Base-by-base conservation (phyloP, 2,113 vertebrate genomes). In the Ascaphus truei region DNA sequence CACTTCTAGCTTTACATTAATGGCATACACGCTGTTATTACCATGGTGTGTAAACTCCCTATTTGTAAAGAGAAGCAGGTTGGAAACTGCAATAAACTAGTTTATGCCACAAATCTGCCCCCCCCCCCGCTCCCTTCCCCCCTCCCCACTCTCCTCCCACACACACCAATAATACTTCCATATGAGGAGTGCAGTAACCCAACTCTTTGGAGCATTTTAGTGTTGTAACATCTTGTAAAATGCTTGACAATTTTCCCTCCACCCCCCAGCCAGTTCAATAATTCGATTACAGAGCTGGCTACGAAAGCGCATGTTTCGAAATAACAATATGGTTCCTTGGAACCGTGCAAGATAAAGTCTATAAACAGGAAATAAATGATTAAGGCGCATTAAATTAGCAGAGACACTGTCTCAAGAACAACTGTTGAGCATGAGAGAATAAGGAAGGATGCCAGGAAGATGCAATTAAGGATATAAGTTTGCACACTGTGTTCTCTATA, bases 291-390 rank as follows among this genome's bases (percentile, higher is more conserved):
- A 41, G 33, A 18, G 45, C 33, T 71, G 67, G 56, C 57, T 52
- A 23, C 1, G 45, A 4, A 26, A 4, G 23, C 33, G 26, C 56
- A 43, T 30, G 41, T 61, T 71, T 37, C 31, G 7, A 52, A 51
- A 71, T 69, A 50, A 69, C n/a, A 60, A 52, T 52, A 30, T 52
- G n/a, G 16, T 20, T 37, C 57, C 25, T 41, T 52, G 56, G 56
- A 61, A 11, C n/a, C 10, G 3, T 22, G 33, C n/a, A 18, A 51
- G 41, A 47, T 71, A 71, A 71, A 71, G 18, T 18, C 15, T 25
- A 52, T 31, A 60, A 61, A 61, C 67, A 71, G 67, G 67, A 71
- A 61, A 52, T 61, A 61, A 52, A 71, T 52, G 18, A 60, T 61
- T 71, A 31, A 50, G 56, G 33, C 33, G 8, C 56, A 39, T 30